These are phyloP conservation scores for Microtus montanus DNA, from an alignment of 2,113 vertebrate species.

Conservation along the genomic window DNA sequence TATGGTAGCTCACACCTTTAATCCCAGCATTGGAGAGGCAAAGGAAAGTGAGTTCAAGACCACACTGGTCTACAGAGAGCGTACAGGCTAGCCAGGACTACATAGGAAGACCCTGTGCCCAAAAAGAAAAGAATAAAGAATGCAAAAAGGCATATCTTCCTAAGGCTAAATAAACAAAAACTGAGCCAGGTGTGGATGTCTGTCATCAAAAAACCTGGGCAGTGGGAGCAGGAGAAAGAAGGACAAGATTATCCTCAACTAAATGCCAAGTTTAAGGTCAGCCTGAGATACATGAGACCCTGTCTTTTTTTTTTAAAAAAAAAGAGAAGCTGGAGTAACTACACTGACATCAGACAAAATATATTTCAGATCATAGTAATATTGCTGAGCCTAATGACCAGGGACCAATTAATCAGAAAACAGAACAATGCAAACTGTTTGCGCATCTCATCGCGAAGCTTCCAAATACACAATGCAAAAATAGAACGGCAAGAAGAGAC, in stretches of 20 bases:
- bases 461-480: not conserved
- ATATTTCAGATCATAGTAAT: not conserved
- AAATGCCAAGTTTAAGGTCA: not conserved
- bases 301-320: not conserved
- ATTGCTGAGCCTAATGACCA: not conserved
- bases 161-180: not conserved
- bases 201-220: not conserved
- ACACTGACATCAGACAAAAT: not conserved
- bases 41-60: not conserved
- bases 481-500: not conserved
- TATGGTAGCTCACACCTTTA: not conserved
- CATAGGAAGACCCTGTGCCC: not conserved
- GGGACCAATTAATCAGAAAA: not conserved
- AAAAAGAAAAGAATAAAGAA: not conserved
- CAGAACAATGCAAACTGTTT: not conserved
- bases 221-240: not conserved
- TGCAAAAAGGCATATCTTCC: not conserved
- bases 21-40: not conserved
- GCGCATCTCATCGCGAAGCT: not conserved
- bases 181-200: not conserved
- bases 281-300: not conserved
- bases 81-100: not conserved
- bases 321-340: not conserved
- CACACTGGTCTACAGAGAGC: not conserved
- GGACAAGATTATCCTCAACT: not conserved